Percentiles rank a stretch among this genome's conserved stretches.
Conservation (phyloP, 2,888 invertebrate species). For the Cataglyphis rosenhaueri region DNA sequence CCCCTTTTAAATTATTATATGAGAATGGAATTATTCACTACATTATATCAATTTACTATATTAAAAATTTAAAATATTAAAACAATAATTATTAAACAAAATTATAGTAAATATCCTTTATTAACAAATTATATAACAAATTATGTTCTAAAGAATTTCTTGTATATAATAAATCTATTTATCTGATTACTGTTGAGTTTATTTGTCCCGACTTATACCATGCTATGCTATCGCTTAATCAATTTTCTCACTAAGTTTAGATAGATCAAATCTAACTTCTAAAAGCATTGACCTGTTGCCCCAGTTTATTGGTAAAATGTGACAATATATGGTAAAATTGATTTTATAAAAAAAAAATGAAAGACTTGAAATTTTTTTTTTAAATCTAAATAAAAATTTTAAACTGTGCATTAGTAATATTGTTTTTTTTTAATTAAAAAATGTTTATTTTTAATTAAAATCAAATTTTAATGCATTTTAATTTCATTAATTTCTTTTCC, state of each 20-base stretch:
- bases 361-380: background rate
- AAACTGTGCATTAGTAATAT: background rate
- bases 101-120: background rate
- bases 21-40: constrained; percentile 5
- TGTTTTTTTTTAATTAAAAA: background rate
- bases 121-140: background rate
- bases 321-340: constrained; percentile 3
- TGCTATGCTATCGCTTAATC: constrained; percentile 13
- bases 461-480: background rate
- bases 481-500: background rate
- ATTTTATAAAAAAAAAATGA: constrained; percentile 10
- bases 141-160: background rate
- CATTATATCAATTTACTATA: background rate
- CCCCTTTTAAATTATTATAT: background rate
- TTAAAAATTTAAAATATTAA: background rate
- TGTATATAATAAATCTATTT: background rate
- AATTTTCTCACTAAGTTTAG: constrained; percentile 22
- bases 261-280: constrained; percentile 30
- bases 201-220: background rate
- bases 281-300: constrained; percentile 36
- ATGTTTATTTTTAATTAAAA: background rate
- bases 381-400: background rate
- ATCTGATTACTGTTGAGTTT: background rate
- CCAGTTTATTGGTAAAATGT: constrained; percentile 3
- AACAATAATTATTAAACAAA: background rate